A percentile compares a stretch with the other conserved stretches of the same genome.
These are phyloP conservation scores for Netelia virgata DNA, from an alignment of 2,888 invertebrate genomes.

Conservation along the genomic window DNA sequence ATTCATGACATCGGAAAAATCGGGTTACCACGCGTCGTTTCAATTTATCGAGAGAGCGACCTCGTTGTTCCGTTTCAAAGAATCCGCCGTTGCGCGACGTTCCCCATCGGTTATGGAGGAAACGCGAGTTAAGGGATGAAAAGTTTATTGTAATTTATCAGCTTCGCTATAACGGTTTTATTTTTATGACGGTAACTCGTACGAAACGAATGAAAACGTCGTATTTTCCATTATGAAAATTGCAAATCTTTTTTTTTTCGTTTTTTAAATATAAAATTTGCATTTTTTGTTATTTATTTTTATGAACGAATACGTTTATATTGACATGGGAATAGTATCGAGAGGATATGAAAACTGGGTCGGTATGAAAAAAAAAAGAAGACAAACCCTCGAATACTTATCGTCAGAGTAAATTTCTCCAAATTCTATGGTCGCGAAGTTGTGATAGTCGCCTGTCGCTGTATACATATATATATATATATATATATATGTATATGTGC, in stretches of 20 bases:
- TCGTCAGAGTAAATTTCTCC: background rate
- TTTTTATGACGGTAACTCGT: too few species aligned
- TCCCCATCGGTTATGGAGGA: background rate
- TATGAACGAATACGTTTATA: background rate
- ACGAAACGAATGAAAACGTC: too few species aligned
- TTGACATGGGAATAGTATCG: too few species aligned
- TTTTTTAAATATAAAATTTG: too few species aligned
- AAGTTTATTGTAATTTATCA: background rate
- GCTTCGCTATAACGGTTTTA: too few species aligned
- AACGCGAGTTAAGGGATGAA: background rate
- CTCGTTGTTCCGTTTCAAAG: background rate
- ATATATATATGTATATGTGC: background rate
- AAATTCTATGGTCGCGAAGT: background rate
- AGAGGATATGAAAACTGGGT: background rate
- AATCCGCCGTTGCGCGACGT: background rate
- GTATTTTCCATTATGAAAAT: too few species aligned
- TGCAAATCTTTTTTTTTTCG: too few species aligned
- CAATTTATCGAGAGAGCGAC: background rate
- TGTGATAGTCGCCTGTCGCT: background rate
- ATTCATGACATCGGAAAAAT: background rate
- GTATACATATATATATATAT: background rate
- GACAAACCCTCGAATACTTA: background rate
- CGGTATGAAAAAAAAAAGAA: background rate
- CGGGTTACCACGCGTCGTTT: slow-evolving; percentile 6
- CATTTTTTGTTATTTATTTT: too few species aligned